Conservation (phyloP, 2,113 vertebrate species). For the Charina bottae region DNA sequence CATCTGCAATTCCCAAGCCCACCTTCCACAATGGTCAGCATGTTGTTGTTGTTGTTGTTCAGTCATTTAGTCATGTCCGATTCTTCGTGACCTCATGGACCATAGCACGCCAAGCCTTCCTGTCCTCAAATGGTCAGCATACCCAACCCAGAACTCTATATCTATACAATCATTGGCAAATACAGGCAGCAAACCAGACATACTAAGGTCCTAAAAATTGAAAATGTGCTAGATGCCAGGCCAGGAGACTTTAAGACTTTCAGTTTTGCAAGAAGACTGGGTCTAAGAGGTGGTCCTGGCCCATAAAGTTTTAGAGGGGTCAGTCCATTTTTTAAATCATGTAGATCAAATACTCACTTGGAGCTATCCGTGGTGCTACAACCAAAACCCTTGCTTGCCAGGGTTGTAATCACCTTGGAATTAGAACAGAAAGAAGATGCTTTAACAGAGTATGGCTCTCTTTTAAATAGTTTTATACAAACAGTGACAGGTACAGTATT, state of each 20-base stretch:
- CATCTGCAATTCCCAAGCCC: not conserved
- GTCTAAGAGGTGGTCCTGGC: not conserved
- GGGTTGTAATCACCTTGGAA: not conserved
- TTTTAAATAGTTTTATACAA: not conserved
- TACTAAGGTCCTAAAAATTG: not conserved
- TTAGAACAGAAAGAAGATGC: not conserved
- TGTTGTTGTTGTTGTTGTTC: too few relatives aligned
- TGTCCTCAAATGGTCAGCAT: not conserved
- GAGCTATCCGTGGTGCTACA: not conserved
- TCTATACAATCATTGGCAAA: not conserved
- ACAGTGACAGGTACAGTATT: not conserved
- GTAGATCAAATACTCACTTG: not conserved
- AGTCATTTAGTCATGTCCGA: too few relatives aligned
- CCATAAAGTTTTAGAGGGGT: not conserved
- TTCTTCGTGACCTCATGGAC: too few relatives aligned
- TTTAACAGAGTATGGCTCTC: not conserved
- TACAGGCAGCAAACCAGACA: not conserved
- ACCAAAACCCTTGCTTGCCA: not conserved
- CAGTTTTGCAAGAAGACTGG: not conserved
- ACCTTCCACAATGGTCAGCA: not conserved
- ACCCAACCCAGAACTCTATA: not conserved
- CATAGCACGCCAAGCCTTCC: too few relatives aligned
- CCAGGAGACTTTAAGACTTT: not conserved
- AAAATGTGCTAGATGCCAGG: not conserved
- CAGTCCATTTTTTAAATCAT: not conserved